Evolutionary conservation across 1,140 invertebrate genomes (phyloP).

Genomic region (Carcinoscorpius rotundicauda): DNA sequence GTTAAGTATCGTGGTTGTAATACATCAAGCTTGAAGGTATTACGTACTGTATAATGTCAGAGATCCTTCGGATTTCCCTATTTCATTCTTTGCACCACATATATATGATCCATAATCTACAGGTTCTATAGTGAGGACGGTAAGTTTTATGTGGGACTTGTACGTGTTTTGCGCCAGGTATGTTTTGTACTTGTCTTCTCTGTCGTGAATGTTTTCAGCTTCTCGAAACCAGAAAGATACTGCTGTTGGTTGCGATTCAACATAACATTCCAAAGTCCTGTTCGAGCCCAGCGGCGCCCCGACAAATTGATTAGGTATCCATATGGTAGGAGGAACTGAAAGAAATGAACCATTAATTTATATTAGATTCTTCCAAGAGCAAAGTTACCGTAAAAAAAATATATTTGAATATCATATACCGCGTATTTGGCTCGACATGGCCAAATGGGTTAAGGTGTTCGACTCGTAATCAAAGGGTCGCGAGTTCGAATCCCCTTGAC

Average conservation of each 20-base stretch:
- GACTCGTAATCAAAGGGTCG: no score
- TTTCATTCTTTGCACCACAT: constrained; percentile 81
- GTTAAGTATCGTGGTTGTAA: neutral
- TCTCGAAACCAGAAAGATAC: constrained; percentile 33
- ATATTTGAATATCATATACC: no score
- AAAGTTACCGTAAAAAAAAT: no score
- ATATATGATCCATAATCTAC: constrained; percentile 74
- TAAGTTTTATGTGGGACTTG: constrained; percentile 8
- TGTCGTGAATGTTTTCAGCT: constrained; percentile 32
- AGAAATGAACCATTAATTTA: neutral
- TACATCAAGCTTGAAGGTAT: neutral
- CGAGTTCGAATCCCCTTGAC: no score
- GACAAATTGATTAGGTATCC: constrained; percentile 35
- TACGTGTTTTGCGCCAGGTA: neutral
- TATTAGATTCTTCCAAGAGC: no score
- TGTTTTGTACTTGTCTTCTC: constrained; percentile 8
- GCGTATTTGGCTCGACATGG: no score
- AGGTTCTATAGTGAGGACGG: constrained; percentile 16
- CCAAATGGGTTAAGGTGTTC: no score
- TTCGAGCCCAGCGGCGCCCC: constrained; percentile 30
- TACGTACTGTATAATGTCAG: constrained; percentile 73
- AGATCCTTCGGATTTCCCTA: constrained; percentile 77
- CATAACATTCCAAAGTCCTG: constrained; percentile 32
- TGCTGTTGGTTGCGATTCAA: constrained; percentile 25
- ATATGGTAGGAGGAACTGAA: constrained; percentile 34